A percentile compares a stretch with the other conserved stretches of the same genome.
phyloP scores from a whole-genome alignment of 2,888 invertebrate genomes.

The Nyleta sp. region DNA sequence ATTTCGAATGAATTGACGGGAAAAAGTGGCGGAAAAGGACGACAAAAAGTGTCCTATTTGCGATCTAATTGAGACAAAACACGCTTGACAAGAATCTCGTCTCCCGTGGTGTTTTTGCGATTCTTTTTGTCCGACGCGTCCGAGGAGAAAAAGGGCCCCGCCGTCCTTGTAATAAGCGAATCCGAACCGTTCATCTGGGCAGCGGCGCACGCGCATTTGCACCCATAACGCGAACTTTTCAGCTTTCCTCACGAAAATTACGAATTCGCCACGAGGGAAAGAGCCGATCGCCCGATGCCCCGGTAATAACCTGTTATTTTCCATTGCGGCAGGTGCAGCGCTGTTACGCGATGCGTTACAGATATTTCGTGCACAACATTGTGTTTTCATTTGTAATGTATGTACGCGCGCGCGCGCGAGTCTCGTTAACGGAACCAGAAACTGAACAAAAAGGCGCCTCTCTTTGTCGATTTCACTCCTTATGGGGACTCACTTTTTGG shows the following conservation, averaged over 20 bases:
- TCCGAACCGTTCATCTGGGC: conserved; percentile 20
- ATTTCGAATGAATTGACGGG: background rate
- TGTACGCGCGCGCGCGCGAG: conserved; percentile 52
- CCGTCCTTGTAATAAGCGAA: conserved; percentile 32
- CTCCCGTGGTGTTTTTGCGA: conserved; percentile 4
- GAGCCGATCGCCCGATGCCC: conserved; percentile 39
- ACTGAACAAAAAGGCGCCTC: conserved; percentile 55
- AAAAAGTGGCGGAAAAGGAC: background rate
- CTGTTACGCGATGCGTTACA: conserved; percentile 65
- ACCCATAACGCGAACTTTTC: conserved; percentile 32
- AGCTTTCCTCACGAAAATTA: conserved; percentile 35
- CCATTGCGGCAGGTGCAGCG: conserved; percentile 60
- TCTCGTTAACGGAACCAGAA: conserved; percentile 63
- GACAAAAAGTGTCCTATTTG: conserved; percentile 26
- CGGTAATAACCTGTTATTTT: conserved; percentile 65
- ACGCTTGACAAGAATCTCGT: conserved; percentile 22
- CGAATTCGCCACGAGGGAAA: conserved; percentile 44
- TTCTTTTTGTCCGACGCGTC: conserved; percentile 7
- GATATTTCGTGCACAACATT: conserved; percentile 63
- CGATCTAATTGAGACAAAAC: conserved; percentile 46
- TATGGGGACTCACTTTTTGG: conserved; percentile 64
- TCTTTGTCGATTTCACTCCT: conserved; percentile 66
- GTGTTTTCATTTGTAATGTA: conserved; percentile 63
- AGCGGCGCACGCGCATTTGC: conserved; percentile 28
- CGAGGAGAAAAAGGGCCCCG: background rate